Conservation (phyloP, 2,888 invertebrate genomes). For the Axea sp. region DNA sequence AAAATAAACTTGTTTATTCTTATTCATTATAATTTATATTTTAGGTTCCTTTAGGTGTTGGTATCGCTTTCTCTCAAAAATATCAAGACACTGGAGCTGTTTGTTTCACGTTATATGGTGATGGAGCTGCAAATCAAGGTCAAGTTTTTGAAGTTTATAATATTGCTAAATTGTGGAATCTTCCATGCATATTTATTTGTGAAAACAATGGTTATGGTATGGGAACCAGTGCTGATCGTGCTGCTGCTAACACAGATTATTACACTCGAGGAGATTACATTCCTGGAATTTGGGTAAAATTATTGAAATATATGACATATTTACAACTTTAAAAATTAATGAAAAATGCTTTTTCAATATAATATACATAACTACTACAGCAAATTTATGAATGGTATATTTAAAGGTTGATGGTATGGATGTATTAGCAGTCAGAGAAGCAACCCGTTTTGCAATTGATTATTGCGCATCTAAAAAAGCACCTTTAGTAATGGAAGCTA, state of each 20-base stretch:
- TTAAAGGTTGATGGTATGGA: constrained; percentile 94
- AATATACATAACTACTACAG: too few species aligned
- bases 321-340: too few species aligned
- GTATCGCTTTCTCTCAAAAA: constrained; percentile 94
- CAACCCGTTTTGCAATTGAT: constrained; percentile 89
- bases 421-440: constrained; percentile 93
- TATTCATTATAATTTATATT: too few species aligned
- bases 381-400: too few species aligned
- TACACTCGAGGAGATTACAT: constrained; percentile 96
- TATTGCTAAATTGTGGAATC: constrained; percentile 96
- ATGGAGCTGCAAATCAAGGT: constrained; percentile 97
- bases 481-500: constrained; percentile 95
- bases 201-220: constrained; percentile 99
- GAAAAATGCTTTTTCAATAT: too few species aligned
- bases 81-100: constrained; percentile 93
- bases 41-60: constrained; percentile 95
- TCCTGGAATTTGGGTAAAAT: constrained; percentile 86
- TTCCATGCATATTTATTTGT: constrained; percentile 96
- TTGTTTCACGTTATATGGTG: constrained; percentile 94
- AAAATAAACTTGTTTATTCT: too few species aligned
- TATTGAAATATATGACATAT: too few species aligned
- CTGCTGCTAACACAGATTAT: constrained; percentile 93
- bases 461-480: constrained; percentile 92
- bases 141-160: constrained; percentile 95
- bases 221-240: constrained; percentile 95